Evolutionary conservation across 2,113 vertebrate species (phyloP).

Genomic region (Propithecus coquereli): DNA sequence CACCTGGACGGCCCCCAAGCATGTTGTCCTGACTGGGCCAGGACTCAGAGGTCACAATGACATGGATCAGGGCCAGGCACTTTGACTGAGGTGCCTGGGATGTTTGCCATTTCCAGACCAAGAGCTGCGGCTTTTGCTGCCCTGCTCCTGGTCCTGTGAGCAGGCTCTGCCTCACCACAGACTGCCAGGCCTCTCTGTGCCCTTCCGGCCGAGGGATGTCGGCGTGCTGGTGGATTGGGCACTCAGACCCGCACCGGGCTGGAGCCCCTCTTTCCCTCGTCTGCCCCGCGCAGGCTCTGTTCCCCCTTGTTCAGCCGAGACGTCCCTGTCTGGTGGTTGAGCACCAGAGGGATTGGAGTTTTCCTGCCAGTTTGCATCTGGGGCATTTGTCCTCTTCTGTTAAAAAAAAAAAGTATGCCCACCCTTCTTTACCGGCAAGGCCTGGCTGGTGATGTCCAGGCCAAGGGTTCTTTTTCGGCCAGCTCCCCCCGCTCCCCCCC

Average conservation of each 20-base stretch:
- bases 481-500: neutral
- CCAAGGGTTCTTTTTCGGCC: neutral
- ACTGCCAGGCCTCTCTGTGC: rapidly evolving
- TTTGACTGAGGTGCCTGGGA: neutral
- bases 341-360: neutral
- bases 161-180: neutral
- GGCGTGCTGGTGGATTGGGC: too few species aligned
- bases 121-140: neutral
- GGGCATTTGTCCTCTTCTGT: neutral
- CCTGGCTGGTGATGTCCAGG: neutral
- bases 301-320: neutral
- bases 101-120: neutral
- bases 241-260: neutral
- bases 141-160: neutral
- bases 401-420: neutral
- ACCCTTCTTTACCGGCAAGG: neutral
- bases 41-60: neutral
- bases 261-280: neutral
- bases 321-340: constrained; percentile 36
- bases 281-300: neutral
- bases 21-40: rapidly evolving
- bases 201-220: neutral
- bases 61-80: neutral
- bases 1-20: neutral
- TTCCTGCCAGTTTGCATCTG: neutral